Conservation (phyloP, 2,888 invertebrate species). For the Oscheius onirici region DNA sequence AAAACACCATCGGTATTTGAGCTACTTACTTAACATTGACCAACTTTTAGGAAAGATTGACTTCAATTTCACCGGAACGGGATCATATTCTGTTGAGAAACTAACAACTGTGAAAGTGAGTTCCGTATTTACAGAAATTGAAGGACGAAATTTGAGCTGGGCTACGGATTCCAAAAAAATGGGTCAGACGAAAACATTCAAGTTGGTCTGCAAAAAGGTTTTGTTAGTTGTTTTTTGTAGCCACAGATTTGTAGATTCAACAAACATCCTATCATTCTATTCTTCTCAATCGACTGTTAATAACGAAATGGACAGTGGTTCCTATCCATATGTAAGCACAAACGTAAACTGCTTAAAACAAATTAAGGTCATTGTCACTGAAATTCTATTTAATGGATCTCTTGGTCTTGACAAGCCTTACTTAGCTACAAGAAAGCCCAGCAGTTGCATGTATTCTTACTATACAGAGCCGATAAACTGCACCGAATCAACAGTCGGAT, state of each 20-base stretch:
- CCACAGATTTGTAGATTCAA: neutral
- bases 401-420: neutral
- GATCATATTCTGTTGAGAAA: slow-evolving; percentile 13
- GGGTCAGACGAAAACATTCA: neutral
- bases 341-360: too few relatives aligned
- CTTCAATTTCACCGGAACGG: neutral
- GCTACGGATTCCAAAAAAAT: neutral
- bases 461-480: neutral
- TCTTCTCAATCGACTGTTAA: neutral
- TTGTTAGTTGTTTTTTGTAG: neutral
- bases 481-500: neutral
- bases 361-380: slow-evolving; percentile 6
- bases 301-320: neutral
- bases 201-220: neutral
- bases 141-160: neutral
- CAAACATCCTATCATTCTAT: slow-evolving; percentile 4
- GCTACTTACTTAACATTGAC: too few relatives aligned
- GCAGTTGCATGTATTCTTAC: neutral
- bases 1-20: too few relatives aligned
- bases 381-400: neutral
- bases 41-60: neutral
- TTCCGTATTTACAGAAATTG: neutral
- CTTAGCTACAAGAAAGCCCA: neutral
- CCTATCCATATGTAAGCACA: slow-evolving; percentile 5
- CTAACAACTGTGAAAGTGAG: slow-evolving; percentile 2